phyloP scores from a whole-genome alignment of 2,888 invertebrate genomes.

The Chymomyza amoena region DNA sequence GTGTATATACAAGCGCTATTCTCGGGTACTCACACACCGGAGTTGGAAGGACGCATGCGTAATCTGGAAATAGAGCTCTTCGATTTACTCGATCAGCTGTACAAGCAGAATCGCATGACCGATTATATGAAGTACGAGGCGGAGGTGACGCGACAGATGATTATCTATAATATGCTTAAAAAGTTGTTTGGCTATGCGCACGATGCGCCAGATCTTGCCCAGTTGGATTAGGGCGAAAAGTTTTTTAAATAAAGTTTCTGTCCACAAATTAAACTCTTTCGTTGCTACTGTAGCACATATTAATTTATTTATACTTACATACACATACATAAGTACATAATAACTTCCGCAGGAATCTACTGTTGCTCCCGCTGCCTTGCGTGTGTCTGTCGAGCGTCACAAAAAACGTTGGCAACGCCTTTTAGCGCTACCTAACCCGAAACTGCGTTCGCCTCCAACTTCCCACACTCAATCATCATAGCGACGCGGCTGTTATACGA shows the following conservation, averaged over 20 bases:
- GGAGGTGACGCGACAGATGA: constrained; percentile 74
- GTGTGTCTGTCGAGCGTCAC: constrained; percentile 66
- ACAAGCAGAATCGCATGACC: constrained; percentile 61
- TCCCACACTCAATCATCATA: constrained; percentile 68
- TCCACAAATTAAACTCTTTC: constrained; percentile 50
- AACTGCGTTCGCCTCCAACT: constrained; percentile 26
- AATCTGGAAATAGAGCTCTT: constrained; percentile 66
- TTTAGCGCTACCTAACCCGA: constrained; percentile 1
- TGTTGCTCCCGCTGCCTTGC: constrained; percentile 51
- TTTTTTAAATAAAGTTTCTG: constrained; percentile 17
- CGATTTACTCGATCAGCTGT: constrained; percentile 68
- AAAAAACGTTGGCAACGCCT: constrained; percentile 35
- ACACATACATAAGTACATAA: constrained; percentile 45
- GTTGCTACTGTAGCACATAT: constrained; percentile 6
- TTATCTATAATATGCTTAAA: constrained; percentile 73
- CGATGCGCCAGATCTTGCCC: not conserved
- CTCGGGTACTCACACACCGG: constrained; percentile 67
- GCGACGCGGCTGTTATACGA: constrained; percentile 60
- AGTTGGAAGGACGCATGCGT: constrained; percentile 61
- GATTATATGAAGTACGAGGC: constrained; percentile 74
- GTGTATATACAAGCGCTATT: constrained; percentile 74
- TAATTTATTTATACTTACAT: constrained; percentile 29
- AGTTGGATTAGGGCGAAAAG: constrained; percentile 8
- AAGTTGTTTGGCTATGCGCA: constrained; percentile 68
- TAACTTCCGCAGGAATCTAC: constrained; percentile 52